Percentiles rank a stretch among this genome's conserved stretches.
These are phyloP conservation scores for Apamea sordens DNA, from an alignment of 2,888 invertebrate genomes.

Conservation along the genomic window DNA sequence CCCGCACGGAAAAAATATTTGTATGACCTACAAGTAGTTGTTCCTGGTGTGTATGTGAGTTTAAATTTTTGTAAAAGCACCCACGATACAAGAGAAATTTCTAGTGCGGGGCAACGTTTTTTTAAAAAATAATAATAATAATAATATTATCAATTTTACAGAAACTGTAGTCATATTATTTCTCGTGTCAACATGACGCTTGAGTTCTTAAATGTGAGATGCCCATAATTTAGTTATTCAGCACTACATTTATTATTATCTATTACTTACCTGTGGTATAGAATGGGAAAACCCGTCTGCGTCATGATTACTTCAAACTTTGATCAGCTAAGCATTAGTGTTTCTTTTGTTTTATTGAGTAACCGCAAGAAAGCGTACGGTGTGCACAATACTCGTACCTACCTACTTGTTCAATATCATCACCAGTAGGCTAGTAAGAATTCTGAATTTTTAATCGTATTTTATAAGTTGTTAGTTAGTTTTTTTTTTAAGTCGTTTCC, in stretches of 20 bases:
- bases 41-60: no score
- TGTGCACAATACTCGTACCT: background rate
- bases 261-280: background rate
- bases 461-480: no score
- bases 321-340: background rate
- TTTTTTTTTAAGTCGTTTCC: background rate
- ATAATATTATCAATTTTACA: background rate
- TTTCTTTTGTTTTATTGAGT: background rate
- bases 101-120: no score
- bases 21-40: no score
- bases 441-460: background rate
- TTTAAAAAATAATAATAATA: no score
- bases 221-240: slow-evolving; percentile 1
- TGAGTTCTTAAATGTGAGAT: background rate
- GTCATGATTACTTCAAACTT: slow-evolving; percentile 20
- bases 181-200: background rate
- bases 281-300: slow-evolving; percentile 16
- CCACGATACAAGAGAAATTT: no score
- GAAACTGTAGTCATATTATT: background rate
- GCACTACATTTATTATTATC: background rate
- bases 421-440: background rate
- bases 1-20: no score
- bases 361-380: background rate
- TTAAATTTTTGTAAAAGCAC: no score
- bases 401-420: background rate